Evolutionary conservation across 2,113 vertebrate genomes (phyloP), one percentile per base, ranked within the genome.

Genomic region (Carassius auratus): DNA sequence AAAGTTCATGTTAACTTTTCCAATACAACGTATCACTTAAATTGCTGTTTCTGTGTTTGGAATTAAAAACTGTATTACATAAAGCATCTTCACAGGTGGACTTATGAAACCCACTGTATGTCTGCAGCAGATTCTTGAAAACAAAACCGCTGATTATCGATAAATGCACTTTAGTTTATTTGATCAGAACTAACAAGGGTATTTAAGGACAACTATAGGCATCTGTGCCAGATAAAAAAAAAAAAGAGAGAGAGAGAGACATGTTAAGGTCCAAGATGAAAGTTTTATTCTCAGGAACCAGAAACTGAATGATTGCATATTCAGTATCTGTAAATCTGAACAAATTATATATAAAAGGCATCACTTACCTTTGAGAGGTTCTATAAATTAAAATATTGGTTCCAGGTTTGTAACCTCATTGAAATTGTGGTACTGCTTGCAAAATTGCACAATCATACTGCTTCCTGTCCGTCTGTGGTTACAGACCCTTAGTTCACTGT

Each of bases 361-460:
- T 48, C 9, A 8, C 52, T 78, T 59, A 59, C 30, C 76, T 57
- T 64, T 64, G n/a, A 62, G 17, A 13, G 19, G 57, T 79, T 15
- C 21, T 62, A 42, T 62, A 79, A 79, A 62, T 62, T 59, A 45
- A 45, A 23, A 48, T 42, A 81, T 81, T 66, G 38, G 59, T 48
- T 81, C 57, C 78, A 52, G 42, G 80, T 69, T 69, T 23, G 15
- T 81, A 76, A 73, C 52, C 38, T 59, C 26, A 38, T 30, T 50
- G 33, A 15, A 42, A 85, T 8, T 52, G 55, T 71, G 71, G 6
- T 23, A 55, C 52, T 62, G 52, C 38, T 71, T 36, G 7, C 59
- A 42, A 68, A 55, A 77, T 85, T 61, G 50, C 64, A 85, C 76
- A 80, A 81, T 86, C 84, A 36, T 68, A 21, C 64, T 66, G 55